Evolutionary conservation across 2,113 vertebrate species (phyloP), one percentile per base, ranked within the genome.

Genomic region (Hassar affinis): DNA sequence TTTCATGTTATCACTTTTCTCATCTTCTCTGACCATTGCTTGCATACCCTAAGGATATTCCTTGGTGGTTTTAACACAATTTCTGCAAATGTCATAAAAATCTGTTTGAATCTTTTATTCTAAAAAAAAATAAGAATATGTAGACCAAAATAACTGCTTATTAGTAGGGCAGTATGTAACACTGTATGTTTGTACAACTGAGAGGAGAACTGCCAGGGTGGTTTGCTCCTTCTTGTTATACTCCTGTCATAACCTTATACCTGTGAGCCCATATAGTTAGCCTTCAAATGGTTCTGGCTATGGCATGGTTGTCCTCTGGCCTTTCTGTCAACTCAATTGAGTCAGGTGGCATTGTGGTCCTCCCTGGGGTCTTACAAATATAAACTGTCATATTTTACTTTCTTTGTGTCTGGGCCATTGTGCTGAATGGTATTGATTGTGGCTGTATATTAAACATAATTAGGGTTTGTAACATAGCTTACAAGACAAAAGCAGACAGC

Each of bases 1-100:
- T 66, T 38, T 76, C 20, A 52, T 79, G 30, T 57, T 56, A 11
- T 85, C 71, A 30, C 72, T 51, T 80, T 82, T 88, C 71, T 87
- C 62, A 57, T 87, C 86, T 75, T 87, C 57, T 57, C 78, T 11
- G 47, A 2, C 22, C 47, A 30, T 27, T 81, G 51, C 52, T 64
- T n/a, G 64, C 78, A 77, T 47, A 83, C 59, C 3, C 17, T 62
- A 68, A 61, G 49, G 54, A 68, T 77, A 33, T 69, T 77, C 30
- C 38, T 38, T 51, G 75, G 78, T 72, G 57, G 59, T 80, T 45
- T 61, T 77, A 66, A 80, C 75, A 85, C 66, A 27, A 56, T 47
- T 78, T 62, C 81, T 25, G 42, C 38, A 72, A 82, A 77, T 64
- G 72, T 77, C 81, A 83, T 30, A 11, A 64, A 52, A 77, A 54